Evolutionary conservation across 2,797 vertebrate genomes (phyloP).

Genomic region (Coreius guichenoti): DNA sequence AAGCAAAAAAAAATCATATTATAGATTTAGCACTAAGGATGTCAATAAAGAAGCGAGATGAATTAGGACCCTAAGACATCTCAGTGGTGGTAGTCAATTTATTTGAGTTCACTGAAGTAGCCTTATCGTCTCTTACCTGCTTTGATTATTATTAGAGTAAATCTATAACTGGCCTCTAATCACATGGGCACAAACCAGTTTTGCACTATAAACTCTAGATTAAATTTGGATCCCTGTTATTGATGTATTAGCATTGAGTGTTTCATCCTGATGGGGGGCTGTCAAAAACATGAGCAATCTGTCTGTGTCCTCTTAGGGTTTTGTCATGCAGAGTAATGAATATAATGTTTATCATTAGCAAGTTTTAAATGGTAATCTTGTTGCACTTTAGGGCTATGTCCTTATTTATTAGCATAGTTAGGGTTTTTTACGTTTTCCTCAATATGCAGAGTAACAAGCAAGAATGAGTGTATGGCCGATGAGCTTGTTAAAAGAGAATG

Average conservation of each 20-base stretch:
- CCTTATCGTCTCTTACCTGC: neutral
- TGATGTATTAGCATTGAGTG: constrained; percentile 10
- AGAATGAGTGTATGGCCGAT: neutral
- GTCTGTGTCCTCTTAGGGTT: constrained; percentile 14
- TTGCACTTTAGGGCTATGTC: neutral
- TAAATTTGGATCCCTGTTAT: neutral
- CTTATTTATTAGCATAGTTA: neutral
- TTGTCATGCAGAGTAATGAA: constrained; percentile 29
- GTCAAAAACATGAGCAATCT: constrained; percentile 21
- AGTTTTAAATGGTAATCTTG: constrained; percentile 12
- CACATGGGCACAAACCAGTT: neutral
- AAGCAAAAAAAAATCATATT: neutral
- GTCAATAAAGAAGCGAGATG: neutral
- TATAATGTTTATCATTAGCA: constrained; percentile 32
- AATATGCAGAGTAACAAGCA: neutral
- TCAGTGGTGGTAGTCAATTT: neutral
- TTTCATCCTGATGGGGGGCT: constrained; percentile 6
- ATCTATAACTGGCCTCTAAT: neutral
- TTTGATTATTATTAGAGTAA: neutral
- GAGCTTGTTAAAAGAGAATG: neutral
- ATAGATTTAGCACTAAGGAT: neutral
- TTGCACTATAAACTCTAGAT: neutral
- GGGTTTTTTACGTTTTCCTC: neutral
- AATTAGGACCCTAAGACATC: neutral
- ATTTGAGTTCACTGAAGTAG: neutral